Conservation (phyloP, 2,888 invertebrate species). For the Sialis fuliginosa region DNA sequence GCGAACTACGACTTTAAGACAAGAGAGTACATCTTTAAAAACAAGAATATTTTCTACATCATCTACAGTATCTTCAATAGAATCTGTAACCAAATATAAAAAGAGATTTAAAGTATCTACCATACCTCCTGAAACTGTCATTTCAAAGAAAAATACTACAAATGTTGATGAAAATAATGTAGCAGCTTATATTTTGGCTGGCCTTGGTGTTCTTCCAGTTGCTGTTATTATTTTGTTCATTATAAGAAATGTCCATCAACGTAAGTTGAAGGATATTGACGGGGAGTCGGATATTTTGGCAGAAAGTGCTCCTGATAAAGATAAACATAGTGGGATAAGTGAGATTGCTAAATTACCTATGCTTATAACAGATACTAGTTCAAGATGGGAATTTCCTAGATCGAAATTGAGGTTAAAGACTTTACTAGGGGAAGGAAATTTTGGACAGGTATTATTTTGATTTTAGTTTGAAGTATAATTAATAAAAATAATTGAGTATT, state of each 20-base stretch:
- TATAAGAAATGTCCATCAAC: slow-evolving; percentile 31
- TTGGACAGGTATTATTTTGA: slow-evolving; percentile 43
- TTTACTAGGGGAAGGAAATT: slow-evolving; percentile 67
- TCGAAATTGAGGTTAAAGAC: slow-evolving; percentile 60
- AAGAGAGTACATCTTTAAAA: slow-evolving; percentile 1
- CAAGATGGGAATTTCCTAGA: slow-evolving; percentile 60
- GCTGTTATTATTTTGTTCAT: slow-evolving; percentile 37
- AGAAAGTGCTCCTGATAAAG: slow-evolving; percentile 33
- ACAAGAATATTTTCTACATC: slow-evolving; percentile 2
- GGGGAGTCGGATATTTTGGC: slow-evolving; percentile 39
- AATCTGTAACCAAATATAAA: neutral
- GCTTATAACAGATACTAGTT: slow-evolving; percentile 29
- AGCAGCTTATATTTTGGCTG: slow-evolving; percentile 40
- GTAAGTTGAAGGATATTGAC: slow-evolving; percentile 31
- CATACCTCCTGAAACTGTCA: slow-evolving; percentile 11
- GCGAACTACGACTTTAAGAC: neutral
- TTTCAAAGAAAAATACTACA: slow-evolving; percentile 24
- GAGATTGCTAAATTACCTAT: slow-evolving; percentile 20
- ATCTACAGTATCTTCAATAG: slow-evolving; percentile 1
- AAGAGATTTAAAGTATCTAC: neutral
- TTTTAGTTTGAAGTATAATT: neutral
- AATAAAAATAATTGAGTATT: neutral
- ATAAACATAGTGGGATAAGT: slow-evolving; percentile 31
- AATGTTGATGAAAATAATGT: slow-evolving; percentile 32
- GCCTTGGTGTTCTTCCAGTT: slow-evolving; percentile 38